These are phyloP conservation scores for Cryptus viduatorius DNA, from an alignment of 2,888 invertebrate genomes.

Conservation along the genomic window DNA sequence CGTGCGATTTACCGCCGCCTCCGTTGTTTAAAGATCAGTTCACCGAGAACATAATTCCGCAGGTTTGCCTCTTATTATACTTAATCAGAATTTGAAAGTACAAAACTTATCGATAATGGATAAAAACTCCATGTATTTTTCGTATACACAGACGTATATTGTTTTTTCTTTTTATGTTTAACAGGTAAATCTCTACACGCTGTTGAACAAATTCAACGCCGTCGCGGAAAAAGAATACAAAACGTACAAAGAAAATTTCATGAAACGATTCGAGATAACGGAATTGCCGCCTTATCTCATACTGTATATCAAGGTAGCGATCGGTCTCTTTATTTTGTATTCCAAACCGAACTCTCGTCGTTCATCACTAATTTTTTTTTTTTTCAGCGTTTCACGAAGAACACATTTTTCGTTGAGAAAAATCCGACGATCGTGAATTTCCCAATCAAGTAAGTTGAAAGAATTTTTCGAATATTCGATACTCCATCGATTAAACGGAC, in stretches of 20 bases:
- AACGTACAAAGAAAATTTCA: slow-evolving; percentile 99
- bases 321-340: slow-evolving; percentile 19
- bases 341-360: not conserved
- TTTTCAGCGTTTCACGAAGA: slow-evolving; percentile 96
- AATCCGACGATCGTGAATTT: slow-evolving; percentile 99
- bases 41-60: slow-evolving; percentile 99
- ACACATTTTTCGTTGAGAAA: slow-evolving; percentile 99
- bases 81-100: not conserved
- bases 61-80: slow-evolving; percentile 87
- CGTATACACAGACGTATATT: not conserved
- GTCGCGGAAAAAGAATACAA: slow-evolving; percentile 98
- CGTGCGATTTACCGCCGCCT: slow-evolving; percentile 98
- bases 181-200: slow-evolving; percentile 96
- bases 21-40: slow-evolving; percentile 99
- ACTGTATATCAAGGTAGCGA: slow-evolving; percentile 93
- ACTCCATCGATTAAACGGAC: slow-evolving; percentile 6
- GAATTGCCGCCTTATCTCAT: slow-evolving; percentile 97
- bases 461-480: slow-evolving; percentile 10
- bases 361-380: slow-evolving; percentile 54
- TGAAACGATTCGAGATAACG: slow-evolving; percentile 98
- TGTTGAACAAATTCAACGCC: slow-evolving; percentile 98
- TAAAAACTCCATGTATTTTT: not conserved
- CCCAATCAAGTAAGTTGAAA: slow-evolving; percentile 95
- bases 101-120: not conserved
- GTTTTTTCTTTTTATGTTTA: slow-evolving; percentile 69